phyloP scores from a whole-genome alignment of 2,797 vertebrate genomes.

The Sebastes minor region DNA sequence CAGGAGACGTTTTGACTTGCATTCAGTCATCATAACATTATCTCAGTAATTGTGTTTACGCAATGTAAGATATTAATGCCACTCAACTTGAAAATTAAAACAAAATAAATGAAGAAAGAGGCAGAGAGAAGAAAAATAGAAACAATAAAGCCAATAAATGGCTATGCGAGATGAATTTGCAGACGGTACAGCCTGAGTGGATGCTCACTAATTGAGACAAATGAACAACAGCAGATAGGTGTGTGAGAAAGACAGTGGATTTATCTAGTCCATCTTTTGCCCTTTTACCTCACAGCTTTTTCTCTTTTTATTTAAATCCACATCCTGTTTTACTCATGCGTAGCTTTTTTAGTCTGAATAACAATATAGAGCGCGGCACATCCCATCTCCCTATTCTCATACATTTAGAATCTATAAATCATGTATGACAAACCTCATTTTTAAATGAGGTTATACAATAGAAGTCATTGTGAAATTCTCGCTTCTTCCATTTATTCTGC shows the following conservation, averaged over 20 bases:
- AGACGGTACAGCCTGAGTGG: conserved; percentile 45
- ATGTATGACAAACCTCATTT: conserved; percentile 61
- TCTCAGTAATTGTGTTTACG: not conserved
- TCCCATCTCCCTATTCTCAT: conserved; percentile 46
- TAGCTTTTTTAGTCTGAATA: conserved; percentile 30
- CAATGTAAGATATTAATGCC: not conserved
- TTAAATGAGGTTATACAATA: conserved; percentile 66
- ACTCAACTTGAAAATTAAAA: conserved; percentile 27
- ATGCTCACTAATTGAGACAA: conserved; percentile 75
- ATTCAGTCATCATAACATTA: not conserved
- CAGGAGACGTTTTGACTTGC: not conserved
- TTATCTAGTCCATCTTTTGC: conserved; percentile 65
- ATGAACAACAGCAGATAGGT: conserved; percentile 64
- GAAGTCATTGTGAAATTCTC: conserved; percentile 60
- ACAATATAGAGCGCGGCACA: conserved; percentile 37
- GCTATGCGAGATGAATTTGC: conserved; percentile 44
- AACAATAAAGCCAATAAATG: conserved; percentile 31
- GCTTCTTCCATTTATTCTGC: conserved; percentile 69
- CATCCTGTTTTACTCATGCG: conserved; percentile 37
- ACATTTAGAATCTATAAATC: conserved; percentile 76
- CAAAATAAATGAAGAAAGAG: conserved; percentile 14
- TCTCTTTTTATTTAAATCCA: conserved; percentile 43
- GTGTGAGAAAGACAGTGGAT: conserved; percentile 45
- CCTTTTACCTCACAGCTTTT: conserved; percentile 48
- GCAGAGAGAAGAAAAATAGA: not conserved